These are phyloP conservation scores for Thecophora atra DNA, from an alignment of 2,888 invertebrate genomes.

Conservation along the genomic window DNA sequence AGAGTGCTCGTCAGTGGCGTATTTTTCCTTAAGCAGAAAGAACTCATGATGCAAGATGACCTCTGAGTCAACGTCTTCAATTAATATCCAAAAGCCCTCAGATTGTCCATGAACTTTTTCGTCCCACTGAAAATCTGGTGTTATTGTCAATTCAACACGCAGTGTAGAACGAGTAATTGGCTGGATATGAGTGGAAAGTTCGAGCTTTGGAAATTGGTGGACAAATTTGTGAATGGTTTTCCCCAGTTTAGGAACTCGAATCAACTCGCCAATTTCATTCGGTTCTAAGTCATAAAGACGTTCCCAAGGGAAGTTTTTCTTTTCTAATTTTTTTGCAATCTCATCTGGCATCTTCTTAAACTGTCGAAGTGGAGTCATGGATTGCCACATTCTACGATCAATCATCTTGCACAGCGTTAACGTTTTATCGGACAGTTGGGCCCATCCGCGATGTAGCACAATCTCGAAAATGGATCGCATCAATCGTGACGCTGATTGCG, in stretches of 20 bases:
- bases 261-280: constrained; percentile 92
- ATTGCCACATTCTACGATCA: constrained; percentile 99
- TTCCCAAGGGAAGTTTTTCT: constrained; percentile 96
- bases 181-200: constrained; percentile 95
- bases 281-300: constrained; percentile 95
- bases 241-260: constrained; percentile 68
- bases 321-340: constrained; percentile 96
- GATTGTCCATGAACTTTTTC: constrained; percentile 87
- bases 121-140: constrained; percentile 99
- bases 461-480: constrained; percentile 98
- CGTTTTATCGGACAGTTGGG: constrained; percentile 95
- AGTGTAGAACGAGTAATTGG: constrained; percentile 95
- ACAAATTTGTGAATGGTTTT: constrained; percentile 88
- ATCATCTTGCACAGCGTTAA: constrained; percentile 98
- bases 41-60: constrained; percentile 95
- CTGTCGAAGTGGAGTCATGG: constrained; percentile 97
- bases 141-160: constrained; percentile 94
- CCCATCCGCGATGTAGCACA: constrained; percentile 93
- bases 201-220: constrained; percentile 96
- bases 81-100: constrained; percentile 88
- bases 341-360: constrained; percentile 98
- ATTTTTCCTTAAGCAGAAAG: constrained; percentile 93
- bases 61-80: constrained; percentile 88
- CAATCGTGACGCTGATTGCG: constrained; percentile 94
- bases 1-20: constrained; percentile 91